Conservation (phyloP, 2,113 vertebrate species). For the Eudyptes chrysolophus region DNA sequence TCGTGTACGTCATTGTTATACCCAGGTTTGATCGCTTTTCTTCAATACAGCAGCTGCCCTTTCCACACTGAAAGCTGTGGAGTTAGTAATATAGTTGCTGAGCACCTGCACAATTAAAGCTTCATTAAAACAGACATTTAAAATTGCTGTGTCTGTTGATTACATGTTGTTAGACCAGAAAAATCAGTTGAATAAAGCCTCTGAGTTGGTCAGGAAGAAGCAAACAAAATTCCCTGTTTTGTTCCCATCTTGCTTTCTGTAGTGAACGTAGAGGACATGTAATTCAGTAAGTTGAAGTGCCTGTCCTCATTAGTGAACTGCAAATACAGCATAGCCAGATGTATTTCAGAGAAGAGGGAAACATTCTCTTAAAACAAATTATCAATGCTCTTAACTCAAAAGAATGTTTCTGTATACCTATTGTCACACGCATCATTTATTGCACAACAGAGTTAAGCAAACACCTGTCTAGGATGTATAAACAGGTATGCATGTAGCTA, state of each 20-base stretch:
- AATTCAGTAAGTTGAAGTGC: not conserved
- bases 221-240: not conserved
- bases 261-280: not conserved
- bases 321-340: not conserved
- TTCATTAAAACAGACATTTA: not conserved
- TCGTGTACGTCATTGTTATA: not conserved
- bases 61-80: not conserved
- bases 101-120: slow-evolving; percentile 42
- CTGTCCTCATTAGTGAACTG: not conserved
- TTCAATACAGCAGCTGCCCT: not conserved
- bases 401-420: not conserved
- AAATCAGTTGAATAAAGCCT: not conserved
- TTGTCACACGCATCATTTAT: not conserved
- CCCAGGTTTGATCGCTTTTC: not conserved
- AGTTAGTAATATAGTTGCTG: not conserved
- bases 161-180: not conserved
- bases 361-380: not conserved
- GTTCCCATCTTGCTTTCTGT: not conserved
- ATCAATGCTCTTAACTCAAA: not conserved
- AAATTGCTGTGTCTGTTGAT: not conserved
- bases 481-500: not conserved
- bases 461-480: not conserved
- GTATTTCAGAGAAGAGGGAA: not conserved
- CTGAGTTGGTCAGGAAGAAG: not conserved
- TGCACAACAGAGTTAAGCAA: not conserved